Evolutionary conservation across 2,797 vertebrate species (phyloP), one percentile per base, ranked within the genome.

Genomic region (Spinus olivaceus): DNA sequence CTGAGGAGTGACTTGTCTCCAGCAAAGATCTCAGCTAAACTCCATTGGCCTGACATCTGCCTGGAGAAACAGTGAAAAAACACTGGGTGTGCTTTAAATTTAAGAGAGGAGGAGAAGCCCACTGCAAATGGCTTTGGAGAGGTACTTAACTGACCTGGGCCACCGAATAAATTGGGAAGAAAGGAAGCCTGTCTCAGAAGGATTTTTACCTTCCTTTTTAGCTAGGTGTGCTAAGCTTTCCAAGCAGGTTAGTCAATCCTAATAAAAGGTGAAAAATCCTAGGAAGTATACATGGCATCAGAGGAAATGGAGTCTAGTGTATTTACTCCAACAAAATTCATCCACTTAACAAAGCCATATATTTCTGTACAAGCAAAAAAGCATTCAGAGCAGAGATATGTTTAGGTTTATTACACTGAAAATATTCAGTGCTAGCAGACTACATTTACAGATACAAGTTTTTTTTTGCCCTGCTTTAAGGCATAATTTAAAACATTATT

Each of bases 361-460:
- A 81, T 80, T 90, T 80, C 39, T 76, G 25, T 65, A n/a, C n/a
- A 70, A 77, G 41, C 9, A 24, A 71, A 64, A 88, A 88, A 46
- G 0, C 46, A 49, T 57, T 77, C 3, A 1, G 19, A 59, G 3
- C 20, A 65, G 44, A 59, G 32, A 71, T 0, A 0, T 37, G 32
- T 64, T 87, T 59, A 42, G 18, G 8, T 73, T 85, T 87, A 82
- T 80, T 60, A 60, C 53, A 64, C 2, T 72, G 39, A 28, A 90
- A 86, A 86, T 86, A 64, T 49, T 76, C 65, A 46, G 23, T 39
- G 30, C 18, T 63, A 78, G 65, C 28, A 88, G 30, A 63, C 86
- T 71, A 30, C 22, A 64, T 47, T 64, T 77, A 73, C 14, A 72
- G 61, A 37, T 42, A 47, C 14, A 67, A 82, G 15, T n/a, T n/a